Conservation (phyloP, 1,140 invertebrate species). For the Galleria mellonella region DNA sequence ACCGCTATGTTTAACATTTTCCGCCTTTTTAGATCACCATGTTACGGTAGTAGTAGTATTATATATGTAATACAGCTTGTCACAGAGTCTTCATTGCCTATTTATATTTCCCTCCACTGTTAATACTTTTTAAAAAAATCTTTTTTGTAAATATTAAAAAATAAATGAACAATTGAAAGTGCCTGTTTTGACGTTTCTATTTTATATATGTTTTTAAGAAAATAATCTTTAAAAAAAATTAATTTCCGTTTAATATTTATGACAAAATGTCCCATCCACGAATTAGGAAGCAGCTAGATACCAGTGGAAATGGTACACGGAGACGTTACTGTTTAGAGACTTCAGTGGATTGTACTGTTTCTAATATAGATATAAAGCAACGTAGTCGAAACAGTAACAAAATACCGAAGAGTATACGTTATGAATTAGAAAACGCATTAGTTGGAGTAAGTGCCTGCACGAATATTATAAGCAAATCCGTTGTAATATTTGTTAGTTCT, state of each 20-base stretch:
- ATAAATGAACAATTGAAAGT: conserved; percentile 22
- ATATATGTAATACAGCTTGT: no score
- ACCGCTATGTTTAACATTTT: no score
- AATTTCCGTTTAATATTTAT: no score
- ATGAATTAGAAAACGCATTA: conserved; percentile 58
- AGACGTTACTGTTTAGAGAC: not conserved
- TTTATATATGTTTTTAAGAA: conserved; percentile 21
- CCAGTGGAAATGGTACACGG: not conserved
- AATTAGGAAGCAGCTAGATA: conserved; percentile 5
- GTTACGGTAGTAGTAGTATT: no score
- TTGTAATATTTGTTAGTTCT: no score
- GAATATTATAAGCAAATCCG: no score
- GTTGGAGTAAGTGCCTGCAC: conserved; percentile 37
- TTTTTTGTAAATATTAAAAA: not conserved
- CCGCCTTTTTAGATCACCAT: no score
- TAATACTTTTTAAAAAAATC: no score
- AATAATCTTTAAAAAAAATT: no score
- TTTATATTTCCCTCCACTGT: no score
- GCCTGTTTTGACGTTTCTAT: conserved; percentile 20
- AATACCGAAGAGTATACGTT: conserved; percentile 46
- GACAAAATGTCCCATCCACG: conserved; percentile 17
- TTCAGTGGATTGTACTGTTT: conserved; percentile 15
- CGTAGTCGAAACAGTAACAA: conserved; percentile 29
- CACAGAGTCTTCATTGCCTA: no score
- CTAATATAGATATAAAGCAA: not conserved